Evolutionary conservation across 1,140 invertebrate genomes (phyloP), one percentile per base, ranked within the genome.

Genomic region (Pygmarrhopalites habei): DNA sequence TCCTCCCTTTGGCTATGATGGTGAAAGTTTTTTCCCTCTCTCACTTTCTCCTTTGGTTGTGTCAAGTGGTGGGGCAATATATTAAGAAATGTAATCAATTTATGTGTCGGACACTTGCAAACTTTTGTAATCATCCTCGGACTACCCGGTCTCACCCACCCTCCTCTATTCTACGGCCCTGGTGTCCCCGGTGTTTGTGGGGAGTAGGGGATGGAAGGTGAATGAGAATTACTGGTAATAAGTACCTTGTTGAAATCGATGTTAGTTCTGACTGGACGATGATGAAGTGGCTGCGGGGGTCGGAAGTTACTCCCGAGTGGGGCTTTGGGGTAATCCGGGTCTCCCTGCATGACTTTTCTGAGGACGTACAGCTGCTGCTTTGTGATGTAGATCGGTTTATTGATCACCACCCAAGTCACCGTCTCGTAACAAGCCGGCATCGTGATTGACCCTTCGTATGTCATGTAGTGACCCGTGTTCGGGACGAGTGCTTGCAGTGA

Each of bases 391-490:
- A 96, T 92, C 49, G 93, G 94, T 78, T 93, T 94, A 79, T 96
- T 96, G 75, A 95, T 83, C 67, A 97, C 88, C 68, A 96, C 85
- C 93, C 94, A 97, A 39, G 94, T 90, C 12, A 89, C 87, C 19
- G 89, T 92, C 76, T 93, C 90, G 86, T 90, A 91, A 77, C 90
- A 92, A 25, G 88, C 89, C 2, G 94, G 94, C 79, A 92, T 91
- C 58, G 94, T 96, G 30, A 91, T 90, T 51, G 91, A 95, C n/a
- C 94, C 94, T 76, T 97, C 94, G 77, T 97, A 97, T n/a, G 93
- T 96, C 78, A 97, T 91, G 77, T 92, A 97, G 70, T 90, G 85
- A 66, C 86, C 84, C 3, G 92, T 95, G 70, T 88, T 85, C 25
- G 92, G 92, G 61, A 96, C 79, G 26, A 97, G 77, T 47, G 84